Base-by-base conservation (phyloP, 2,113 vertebrate species). In the Atlantisia rogersi region DNA sequence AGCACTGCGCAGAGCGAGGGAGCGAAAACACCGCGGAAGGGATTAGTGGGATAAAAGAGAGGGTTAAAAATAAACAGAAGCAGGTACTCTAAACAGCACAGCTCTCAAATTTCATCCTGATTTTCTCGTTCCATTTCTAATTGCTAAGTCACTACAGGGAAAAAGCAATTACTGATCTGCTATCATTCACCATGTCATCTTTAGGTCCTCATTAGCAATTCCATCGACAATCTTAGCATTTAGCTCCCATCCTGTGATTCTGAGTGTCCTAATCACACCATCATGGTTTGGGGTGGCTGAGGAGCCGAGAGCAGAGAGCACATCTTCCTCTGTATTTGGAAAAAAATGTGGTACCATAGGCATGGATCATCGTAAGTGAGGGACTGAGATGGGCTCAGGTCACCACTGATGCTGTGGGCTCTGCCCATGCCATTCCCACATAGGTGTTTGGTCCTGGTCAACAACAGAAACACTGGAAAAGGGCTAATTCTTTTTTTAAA, bases 1-100 rank as follows among this genome's bases (percentile, higher is more conserved):
- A 68, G 80, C 40, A 18, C 59, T 91, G 63, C 5, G 6, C 94
- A 93, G 96, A 96, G 71, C 4, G 3, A 95, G 90, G 94, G 79
- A 92, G 81, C 6, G 14, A 53, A 90, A 92, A 82, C 50, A 44
- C 32, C 0, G 0, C 18, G 28, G 94, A 83, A 95, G 32, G 76
- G 73, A 88, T 69, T 78, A 81, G 58, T 0, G 0, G 53, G 50
- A 78, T 88, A 82, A 96, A 96, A 94, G 91, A 92, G 48, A 89
- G 74, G 70, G 95, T 94, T 95, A 94, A 94, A 94, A 96, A 96
- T 75, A 82, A 94, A 73, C 77, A 94, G 83, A 81, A 85, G 50
- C 28, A 55, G 71, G 46, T 76, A 28, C 50, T 82, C 62, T 55
- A 64, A 84, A 76, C 62, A 37, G 86, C 67, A 69, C 50, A 82